phyloP scores from a whole-genome alignment of 2,797 vertebrate genomes.

The Champsocephalus gunnari region DNA sequence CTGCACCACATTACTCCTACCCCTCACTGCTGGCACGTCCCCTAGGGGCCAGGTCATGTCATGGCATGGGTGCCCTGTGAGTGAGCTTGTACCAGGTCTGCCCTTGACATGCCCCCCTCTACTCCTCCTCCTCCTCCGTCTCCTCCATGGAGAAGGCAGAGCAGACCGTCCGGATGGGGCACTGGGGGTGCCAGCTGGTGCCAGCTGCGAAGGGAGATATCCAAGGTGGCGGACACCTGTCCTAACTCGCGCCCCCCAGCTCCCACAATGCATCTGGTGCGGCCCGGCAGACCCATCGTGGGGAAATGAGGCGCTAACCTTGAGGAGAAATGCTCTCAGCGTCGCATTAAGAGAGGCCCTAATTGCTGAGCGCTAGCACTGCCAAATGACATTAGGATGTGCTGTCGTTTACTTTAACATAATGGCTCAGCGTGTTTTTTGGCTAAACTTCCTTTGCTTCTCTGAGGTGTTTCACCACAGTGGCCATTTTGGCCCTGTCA shows the following conservation, averaged over 20 bases:
- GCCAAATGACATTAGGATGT: constrained; percentile 87
- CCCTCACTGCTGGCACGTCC: constrained; percentile 81
- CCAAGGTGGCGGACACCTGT: constrained; percentile 88
- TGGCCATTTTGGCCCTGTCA: constrained; percentile 79
- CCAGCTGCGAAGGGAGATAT: constrained; percentile 85
- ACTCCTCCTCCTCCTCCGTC: constrained; percentile 69
- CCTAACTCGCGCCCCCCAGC: constrained; percentile 84
- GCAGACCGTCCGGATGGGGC: constrained; percentile 84
- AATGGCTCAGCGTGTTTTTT: constrained; percentile 87
- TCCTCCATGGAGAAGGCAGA: constrained; percentile 75
- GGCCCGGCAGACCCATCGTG: constrained; percentile 85
- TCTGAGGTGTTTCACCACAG: constrained; percentile 78
- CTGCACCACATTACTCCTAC: constrained; percentile 83
- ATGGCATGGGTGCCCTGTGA: constrained; percentile 87
- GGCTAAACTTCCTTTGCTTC: constrained; percentile 82
- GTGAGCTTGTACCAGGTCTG: constrained; percentile 86
- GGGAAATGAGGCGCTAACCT: constrained; percentile 88
- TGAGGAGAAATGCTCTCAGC: constrained; percentile 87
- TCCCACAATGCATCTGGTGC: constrained; percentile 86
- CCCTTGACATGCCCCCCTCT: constrained; percentile 83
- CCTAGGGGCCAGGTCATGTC: constrained; percentile 86
- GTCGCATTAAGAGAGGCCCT: constrained; percentile 86
- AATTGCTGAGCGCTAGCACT: constrained; percentile 84
- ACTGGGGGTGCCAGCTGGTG: constrained; percentile 87
- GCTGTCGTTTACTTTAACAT: constrained; percentile 87